These are phyloP conservation scores for Palythoa heliodiscus DNA, from an alignment of 92 coral and sea anemone species.

Conservation along the genomic window DNA sequence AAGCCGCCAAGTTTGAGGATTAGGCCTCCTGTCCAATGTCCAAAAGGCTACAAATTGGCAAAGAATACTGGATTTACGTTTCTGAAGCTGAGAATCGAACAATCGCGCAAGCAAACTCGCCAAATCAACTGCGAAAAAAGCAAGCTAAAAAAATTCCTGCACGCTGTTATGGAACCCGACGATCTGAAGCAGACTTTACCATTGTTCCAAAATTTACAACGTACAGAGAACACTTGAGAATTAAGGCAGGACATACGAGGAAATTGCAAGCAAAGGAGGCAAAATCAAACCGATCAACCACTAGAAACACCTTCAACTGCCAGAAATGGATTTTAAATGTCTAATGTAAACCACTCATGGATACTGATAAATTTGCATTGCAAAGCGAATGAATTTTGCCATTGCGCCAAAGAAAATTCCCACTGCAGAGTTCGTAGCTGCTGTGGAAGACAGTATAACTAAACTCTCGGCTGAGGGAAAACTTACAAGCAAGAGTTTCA, in stretches of 20 bases:
- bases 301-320: slow-evolving; percentile 6
- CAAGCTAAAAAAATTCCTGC: neutral
- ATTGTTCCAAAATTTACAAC: neutral
- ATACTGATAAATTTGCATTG: slow-evolving; percentile 8
- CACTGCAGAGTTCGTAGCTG: slow-evolving; percentile 1
- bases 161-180: neutral
- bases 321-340: neutral
- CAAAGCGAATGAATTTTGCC: slow-evolving; percentile 23
- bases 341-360: slow-evolving; percentile 8
- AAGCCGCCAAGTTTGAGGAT: slow-evolving; percentile 26
- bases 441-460: slow-evolving; percentile 21
- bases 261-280: neutral
- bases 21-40: slow-evolving; percentile 20
- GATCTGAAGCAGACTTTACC: slow-evolving; percentile 1
- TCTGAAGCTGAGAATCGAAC: slow-evolving; percentile 11
- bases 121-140: neutral
- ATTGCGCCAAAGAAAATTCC: slow-evolving; percentile 26
- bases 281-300: neutral
- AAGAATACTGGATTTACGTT: slow-evolving; percentile 27
- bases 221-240: slow-evolving; percentile 2
- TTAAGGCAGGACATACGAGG: neutral
- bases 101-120: slow-evolving; percentile 2
- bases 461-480: neutral
- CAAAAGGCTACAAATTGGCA: slow-evolving; percentile 17
- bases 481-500: slow-evolving; percentile 15